Evolutionary conservation across 2,113 vertebrate species (phyloP).

Genomic region (Podocnemis expansa): DNA sequence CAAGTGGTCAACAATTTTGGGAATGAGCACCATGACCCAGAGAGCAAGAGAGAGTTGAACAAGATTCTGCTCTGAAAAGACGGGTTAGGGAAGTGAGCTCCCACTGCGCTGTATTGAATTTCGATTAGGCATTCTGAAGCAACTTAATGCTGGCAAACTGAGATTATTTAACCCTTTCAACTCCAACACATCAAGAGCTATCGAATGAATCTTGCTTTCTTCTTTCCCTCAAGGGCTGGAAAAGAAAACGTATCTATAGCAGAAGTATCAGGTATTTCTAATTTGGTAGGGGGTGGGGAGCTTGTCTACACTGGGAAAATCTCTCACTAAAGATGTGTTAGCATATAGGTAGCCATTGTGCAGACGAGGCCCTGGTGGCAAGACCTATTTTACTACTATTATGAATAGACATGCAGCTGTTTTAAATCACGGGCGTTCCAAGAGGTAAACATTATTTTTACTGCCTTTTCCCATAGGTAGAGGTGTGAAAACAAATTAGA

Average conservation of each 20-base stretch:
- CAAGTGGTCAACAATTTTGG: conserved; percentile 3
- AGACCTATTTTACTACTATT: conserved; percentile 22
- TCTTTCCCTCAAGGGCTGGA: background rate
- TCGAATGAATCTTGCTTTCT: conserved; percentile 21
- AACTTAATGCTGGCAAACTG: conserved; percentile 15
- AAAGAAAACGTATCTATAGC: background rate
- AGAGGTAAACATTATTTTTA: background rate
- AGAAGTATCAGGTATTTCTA: background rate
- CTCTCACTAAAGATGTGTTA: background rate
- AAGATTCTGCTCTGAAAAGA: conserved; percentile 28
- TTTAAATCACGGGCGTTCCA: background rate
- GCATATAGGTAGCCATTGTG: background rate
- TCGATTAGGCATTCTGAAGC: conserved; percentile 18
- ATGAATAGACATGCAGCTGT: background rate
- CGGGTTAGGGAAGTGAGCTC: conserved; percentile 30
- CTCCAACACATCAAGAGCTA: conserved; percentile 6
- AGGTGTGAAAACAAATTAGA: conserved; percentile 1
- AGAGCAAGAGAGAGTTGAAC: conserved; percentile 26
- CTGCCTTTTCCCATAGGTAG: background rate
- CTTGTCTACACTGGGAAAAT: background rate
- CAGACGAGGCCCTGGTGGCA: conserved; percentile 4
- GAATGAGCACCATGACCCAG: background rate
- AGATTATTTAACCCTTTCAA: conserved; percentile 41
- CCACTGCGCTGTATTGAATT: conserved; percentile 38
- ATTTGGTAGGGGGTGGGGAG: conserved; percentile 6